phyloP scores from a whole-genome alignment of 2,113 vertebrate genomes.

The Anhinga rufa region DNA sequence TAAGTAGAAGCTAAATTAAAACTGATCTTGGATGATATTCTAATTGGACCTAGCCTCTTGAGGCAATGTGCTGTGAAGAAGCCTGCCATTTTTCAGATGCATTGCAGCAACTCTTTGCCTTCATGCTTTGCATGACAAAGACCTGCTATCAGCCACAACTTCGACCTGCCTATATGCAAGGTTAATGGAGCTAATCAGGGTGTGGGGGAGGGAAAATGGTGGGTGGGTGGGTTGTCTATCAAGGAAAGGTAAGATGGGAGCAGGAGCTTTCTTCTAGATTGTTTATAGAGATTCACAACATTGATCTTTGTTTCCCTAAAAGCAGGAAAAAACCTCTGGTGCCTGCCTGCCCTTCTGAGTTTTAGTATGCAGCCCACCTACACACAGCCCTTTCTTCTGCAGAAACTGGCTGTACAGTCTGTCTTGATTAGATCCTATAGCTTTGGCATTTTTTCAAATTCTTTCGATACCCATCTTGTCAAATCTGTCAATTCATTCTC shows the following conservation, averaged over 20 bases:
- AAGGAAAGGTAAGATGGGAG: neutral
- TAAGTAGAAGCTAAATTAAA: constrained; percentile 16
- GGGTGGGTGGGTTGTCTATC: neutral
- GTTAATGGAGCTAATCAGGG: neutral
- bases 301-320: neutral
- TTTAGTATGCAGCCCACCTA: constrained; percentile 20
- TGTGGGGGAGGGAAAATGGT: neutral
- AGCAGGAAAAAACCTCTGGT: neutral
- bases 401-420: neutral
- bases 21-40: neutral
- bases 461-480: constrained; percentile 3
- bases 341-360: neutral
- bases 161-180: neutral
- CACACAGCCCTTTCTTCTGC: neutral
- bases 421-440: neutral
- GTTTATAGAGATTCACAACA: neutral
- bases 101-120: neutral
- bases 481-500: constrained; percentile 10
- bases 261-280: neutral
- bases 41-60: neutral
- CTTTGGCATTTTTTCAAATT: neutral
- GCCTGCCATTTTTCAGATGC: neutral
- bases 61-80: neutral
- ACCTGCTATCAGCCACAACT: neutral
- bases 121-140: neutral